Evolutionary conservation across 2,797 vertebrate genomes (phyloP).

Genomic region (Tragelaphus oryx): DNA sequence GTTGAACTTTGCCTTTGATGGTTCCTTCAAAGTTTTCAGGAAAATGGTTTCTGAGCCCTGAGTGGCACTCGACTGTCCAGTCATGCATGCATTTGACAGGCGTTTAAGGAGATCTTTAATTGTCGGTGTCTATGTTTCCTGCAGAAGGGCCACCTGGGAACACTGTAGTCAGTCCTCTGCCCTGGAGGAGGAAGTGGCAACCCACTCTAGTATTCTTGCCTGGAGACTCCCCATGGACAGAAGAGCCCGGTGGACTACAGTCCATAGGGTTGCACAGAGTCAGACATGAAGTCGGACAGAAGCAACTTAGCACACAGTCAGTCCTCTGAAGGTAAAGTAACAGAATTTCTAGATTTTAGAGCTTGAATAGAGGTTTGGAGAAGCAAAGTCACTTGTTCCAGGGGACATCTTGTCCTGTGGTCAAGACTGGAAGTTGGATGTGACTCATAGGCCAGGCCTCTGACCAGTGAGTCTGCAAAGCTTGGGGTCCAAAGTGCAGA

Average conservation of each 20-base stretch:
- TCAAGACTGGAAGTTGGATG: not conserved
- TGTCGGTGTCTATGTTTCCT: not conserved
- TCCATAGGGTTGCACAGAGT: not conserved
- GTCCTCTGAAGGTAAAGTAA: not conserved
- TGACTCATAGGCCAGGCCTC: not conserved
- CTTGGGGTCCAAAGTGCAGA: not conserved
- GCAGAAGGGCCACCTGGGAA: not conserved
- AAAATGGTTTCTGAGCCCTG: not conserved
- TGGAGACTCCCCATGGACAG: not conserved
- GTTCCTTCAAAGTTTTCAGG: constrained; percentile 6
- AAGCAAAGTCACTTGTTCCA: not conserved
- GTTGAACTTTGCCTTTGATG: constrained; percentile 23
- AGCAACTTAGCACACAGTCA: not conserved
- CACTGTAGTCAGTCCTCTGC: not conserved
- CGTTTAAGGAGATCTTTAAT: not conserved
- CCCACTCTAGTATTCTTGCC: not conserved
- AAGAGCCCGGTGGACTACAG: not conserved
- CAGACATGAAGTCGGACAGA: not conserved
- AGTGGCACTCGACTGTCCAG: not conserved
- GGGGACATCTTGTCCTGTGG: accelerated
- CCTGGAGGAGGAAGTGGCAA: not conserved
- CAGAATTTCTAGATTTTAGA: not conserved
- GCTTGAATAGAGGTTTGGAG: not conserved
- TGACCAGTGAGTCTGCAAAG: not conserved
- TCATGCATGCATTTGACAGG: not conserved